These are phyloP conservation scores for Silurus aristotelis DNA, from an alignment of 2,797 vertebrate species.

Conservation along the genomic window DNA sequence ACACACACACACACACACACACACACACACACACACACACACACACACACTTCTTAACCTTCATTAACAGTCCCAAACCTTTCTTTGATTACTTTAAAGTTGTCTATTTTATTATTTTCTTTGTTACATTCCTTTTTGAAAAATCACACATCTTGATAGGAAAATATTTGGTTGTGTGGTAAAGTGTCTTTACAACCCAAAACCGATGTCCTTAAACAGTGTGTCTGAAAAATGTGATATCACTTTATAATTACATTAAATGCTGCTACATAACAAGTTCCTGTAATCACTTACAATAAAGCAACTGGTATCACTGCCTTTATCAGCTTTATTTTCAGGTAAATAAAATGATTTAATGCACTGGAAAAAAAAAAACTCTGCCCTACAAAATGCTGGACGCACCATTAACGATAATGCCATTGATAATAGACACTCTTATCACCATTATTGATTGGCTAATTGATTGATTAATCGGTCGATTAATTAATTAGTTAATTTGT, in stretches of 20 bases:
- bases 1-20: slow-evolving; percentile 15
- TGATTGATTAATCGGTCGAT: too few species aligned
- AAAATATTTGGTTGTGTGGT: not conserved
- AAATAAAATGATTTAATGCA: not conserved
- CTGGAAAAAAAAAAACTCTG: too few species aligned
- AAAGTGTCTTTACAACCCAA: not conserved
- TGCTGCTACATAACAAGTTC: not conserved
- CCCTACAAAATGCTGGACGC: too few species aligned
- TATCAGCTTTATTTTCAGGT: not conserved
- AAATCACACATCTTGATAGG: not conserved
- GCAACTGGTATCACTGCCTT: not conserved
- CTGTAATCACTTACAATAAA: not conserved
- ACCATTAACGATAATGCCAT: too few species aligned
- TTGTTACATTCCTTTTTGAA: not conserved
- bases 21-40: not conserved
- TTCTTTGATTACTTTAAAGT: not conserved
- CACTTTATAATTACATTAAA: not conserved
- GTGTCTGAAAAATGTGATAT: not conserved
- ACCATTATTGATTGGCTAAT: too few species aligned
- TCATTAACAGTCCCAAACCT: not conserved
- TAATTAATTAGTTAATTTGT: too few species aligned
- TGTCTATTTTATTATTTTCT: not conserved
- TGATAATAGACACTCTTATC: too few species aligned
- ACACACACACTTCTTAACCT: not conserved
- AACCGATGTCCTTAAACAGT: not conserved